These are phyloP conservation scores for Xyrichtys novacula DNA, from an alignment of 2,797 vertebrate species.

Conservation along the genomic window DNA sequence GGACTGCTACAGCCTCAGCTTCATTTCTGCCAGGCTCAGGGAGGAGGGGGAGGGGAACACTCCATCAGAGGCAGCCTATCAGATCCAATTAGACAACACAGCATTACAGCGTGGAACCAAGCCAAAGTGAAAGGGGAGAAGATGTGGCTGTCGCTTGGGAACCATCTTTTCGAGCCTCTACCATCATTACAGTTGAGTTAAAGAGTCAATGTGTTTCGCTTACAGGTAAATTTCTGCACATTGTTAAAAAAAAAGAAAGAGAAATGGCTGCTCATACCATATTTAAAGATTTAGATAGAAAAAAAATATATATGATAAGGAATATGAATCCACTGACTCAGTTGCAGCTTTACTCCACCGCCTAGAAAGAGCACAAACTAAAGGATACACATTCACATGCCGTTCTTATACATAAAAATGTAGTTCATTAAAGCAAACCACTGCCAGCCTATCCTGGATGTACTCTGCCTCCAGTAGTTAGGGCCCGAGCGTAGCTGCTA, in stretches of 20 bases:
- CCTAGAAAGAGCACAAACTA: no score
- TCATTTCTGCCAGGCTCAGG: slow-evolving; percentile 6
- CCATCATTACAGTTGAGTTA: background rate
- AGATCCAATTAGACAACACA: slow-evolving; percentile 39
- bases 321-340: no score
- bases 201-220: background rate
- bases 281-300: no score
- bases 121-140: slow-evolving; percentile 19
- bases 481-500: no score
- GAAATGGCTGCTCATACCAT: no score
- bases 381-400: no score
- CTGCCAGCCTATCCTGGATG: no score
- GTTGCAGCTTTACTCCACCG: no score
- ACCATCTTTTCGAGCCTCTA: background rate
- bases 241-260: background rate
- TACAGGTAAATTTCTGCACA: background rate
- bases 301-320: no score
- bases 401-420: no score
- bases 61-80: slow-evolving; percentile 37
- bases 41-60: slow-evolving; percentile 47
- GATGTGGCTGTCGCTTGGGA: background rate
- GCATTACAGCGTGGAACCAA: slow-evolving; percentile 18
- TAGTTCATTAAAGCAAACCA: no score
- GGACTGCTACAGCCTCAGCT: slow-evolving; percentile 29
- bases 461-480: no score